Conservation (phyloP, 1,140 invertebrate genomes). For the Argopecten irradians region DNA sequence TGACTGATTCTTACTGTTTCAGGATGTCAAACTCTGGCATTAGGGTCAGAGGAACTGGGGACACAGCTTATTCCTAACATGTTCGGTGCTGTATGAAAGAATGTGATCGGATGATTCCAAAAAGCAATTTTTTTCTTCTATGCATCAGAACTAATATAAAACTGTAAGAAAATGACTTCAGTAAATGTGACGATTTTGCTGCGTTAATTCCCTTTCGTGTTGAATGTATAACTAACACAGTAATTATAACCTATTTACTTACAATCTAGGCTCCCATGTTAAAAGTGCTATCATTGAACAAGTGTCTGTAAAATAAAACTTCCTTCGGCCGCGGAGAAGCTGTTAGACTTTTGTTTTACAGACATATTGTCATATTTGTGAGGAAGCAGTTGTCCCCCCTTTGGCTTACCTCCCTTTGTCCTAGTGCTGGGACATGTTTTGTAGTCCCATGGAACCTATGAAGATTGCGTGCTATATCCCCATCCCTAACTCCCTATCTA, state of each 20-base stretch:
- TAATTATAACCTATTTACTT: not conserved
- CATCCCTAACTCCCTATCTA: not conserved
- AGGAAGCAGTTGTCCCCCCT: not conserved
- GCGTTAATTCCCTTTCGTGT: not conserved
- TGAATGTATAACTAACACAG: too few species aligned
- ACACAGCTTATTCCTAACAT: not conserved
- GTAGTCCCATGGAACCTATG: not conserved
- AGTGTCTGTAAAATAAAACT: not conserved
- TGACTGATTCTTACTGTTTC: too few species aligned
- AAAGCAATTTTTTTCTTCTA: not conserved
- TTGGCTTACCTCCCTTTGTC: not conserved
- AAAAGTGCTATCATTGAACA: not conserved
- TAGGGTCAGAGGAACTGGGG: too few species aligned
- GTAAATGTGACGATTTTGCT: not conserved
- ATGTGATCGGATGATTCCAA: constrained; percentile 2
- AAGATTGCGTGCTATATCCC: not conserved
- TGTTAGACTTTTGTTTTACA: not conserved
- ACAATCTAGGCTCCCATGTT: not conserved
- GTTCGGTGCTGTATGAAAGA: not conserved
- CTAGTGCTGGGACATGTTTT: not conserved
- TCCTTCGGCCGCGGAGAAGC: too few species aligned
- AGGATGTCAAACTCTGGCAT: too few species aligned
- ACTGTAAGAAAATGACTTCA: not conserved
- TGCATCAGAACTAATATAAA: not conserved
- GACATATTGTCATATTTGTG: not conserved